Evolutionary conservation across 2,797 vertebrate genomes (phyloP).

Genomic region (Micrastur ruficollis): DNA sequence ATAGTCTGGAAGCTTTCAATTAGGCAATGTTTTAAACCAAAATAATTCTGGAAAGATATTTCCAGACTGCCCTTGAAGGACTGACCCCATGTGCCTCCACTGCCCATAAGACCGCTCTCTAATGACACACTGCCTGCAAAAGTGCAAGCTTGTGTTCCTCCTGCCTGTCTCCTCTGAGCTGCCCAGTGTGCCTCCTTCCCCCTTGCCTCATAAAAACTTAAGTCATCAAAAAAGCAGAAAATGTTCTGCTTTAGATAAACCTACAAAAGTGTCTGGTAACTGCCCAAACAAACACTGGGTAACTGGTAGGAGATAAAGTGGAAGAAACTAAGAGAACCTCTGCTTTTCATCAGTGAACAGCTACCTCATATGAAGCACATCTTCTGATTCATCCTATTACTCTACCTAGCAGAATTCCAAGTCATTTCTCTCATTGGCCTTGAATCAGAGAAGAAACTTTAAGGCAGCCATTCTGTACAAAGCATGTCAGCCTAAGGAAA

Average conservation of each 20-base stretch:
- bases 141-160: background rate
- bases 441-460: background rate
- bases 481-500: background rate
- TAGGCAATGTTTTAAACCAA: background rate
- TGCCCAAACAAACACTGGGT: background rate
- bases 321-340: background rate
- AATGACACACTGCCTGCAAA: background rate
- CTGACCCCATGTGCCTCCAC: background rate
- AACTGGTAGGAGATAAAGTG: background rate
- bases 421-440: background rate
- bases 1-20: background rate
- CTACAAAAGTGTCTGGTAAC: background rate
- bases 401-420: background rate
- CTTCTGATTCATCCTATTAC: background rate
- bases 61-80: background rate
- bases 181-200: background rate
- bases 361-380: background rate
- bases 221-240: background rate
- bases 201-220: background rate
- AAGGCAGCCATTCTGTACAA: background rate
- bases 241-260: background rate
- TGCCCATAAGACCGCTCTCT: background rate
- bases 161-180: background rate
- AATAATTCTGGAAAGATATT: background rate
- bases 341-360: background rate